Base-by-base conservation (phyloP, 1,140 invertebrate genomes). In the Ips nitidus region DNA sequence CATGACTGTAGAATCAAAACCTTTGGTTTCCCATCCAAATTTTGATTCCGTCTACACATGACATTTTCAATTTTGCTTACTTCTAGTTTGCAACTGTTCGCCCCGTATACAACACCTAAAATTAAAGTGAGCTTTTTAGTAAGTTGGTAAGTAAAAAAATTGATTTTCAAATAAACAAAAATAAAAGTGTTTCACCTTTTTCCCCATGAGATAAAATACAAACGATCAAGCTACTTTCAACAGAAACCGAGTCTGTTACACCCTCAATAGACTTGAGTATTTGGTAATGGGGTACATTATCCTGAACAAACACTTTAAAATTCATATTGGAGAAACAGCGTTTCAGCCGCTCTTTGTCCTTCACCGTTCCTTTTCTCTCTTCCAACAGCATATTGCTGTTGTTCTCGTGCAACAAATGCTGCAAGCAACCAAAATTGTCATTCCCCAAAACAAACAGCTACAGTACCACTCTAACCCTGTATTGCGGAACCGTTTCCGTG, bases 1-100 rank as follows among this genome's bases (percentile, higher is more conserved):
- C 77, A 79, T 1, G 77, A 72, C 53, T 79, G 77, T 5, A 79
- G 58, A 66, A 79, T 77, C 40, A 79, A 65, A 38, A 79, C 50
- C 63, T 79, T 79, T 3, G 77, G 76, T 68, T 75, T 76, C 3
- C 70, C 71, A 45, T 36, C 36, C 53, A 79, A 71, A 36, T 71
- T 59, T 2, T 67, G 53, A 57, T 75, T 76, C 36, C 7, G 59
- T 37, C 45, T 73, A 52, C 56, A 73, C 66, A 78, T 71, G 7
- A 73, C 45, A 41, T 66, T 38, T 70, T 74, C 40, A 41, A 79
- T 76, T 40, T 71, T 39, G 36, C 52, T 70, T 1, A 79, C 71
- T 52, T 73, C n/a, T 6, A 79, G 59, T 45, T 50, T 63, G 42
- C 77, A 75, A 66, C 75, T 79, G 65, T 79, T 78, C 2, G 70